Base-by-base conservation (phyloP, 23 tunicate species). In the Styela plicata region DNA sequence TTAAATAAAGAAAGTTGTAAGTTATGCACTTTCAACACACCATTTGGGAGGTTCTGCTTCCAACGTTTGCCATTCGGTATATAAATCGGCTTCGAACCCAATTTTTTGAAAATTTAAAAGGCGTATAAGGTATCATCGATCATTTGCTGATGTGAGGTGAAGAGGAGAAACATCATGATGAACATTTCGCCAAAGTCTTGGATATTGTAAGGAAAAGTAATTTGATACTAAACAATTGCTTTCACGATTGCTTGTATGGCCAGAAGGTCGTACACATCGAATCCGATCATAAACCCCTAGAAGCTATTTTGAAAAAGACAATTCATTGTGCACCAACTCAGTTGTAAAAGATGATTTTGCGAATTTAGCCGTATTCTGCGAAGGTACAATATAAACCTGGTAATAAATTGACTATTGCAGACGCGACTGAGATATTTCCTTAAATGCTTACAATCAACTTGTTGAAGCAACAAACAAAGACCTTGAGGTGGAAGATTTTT, bases 381-480 rank as follows among this genome's bases (percentile, higher is more conserved):
- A 57, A 64, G 1, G 62, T 87, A 21, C 37, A 32, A 3, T 66
- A 66, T 66, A 24, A 66, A 79, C 71, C 71, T 28, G 73, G 83
- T 34, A 62, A 87, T 29, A 44, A 25, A 65, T 52, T 87, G 90
- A 63, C 73, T 36, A 25, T 87, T 31, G 90, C 90, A 32, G 90
- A 86, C 44, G 80, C 80, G 20, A 36, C 71, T 31, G 79, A 84
- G 33, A 70, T 80, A 70, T 84, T 83, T 2, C 63, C 64, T 20
- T 57, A 57, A 18, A 57, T 70, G 31, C 3, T 85, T 28, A 28
- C 31, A 66, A 29, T 30, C 19, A 77, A 36, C n/a, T n/a, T n/a
- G 78, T 2, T 77, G 78, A 29, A 57, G 23, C 37, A n/a, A 19
- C 24, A 83, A 78, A 33, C n/a, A n/a, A n/a, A n/a, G n/a, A n/a